Conservation (phyloP, 1,140 invertebrate genomes). For the Leptinotarsa undecemlineata region DNA sequence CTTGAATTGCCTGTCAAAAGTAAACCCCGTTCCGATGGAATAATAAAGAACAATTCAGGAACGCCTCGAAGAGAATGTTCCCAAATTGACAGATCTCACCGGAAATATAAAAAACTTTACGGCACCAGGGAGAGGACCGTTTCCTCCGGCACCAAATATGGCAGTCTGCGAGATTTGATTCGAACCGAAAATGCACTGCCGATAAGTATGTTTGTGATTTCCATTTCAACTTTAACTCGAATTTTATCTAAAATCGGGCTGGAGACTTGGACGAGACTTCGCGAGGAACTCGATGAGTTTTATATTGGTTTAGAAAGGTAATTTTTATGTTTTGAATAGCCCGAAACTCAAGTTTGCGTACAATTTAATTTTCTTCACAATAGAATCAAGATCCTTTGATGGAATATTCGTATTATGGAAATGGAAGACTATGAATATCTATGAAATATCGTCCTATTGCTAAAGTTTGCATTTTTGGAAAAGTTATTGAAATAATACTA, state of each 20-base stretch:
- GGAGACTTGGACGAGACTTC: neutral
- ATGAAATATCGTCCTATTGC: too few relatives aligned
- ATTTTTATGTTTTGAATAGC: constrained; percentile 2
- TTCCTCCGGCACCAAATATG: constrained; percentile 6
- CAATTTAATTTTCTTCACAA: neutral
- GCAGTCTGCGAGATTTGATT: constrained; percentile 17
- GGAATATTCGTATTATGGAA: too few relatives aligned
- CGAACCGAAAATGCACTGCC: constrained; percentile 15
- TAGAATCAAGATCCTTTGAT: too few relatives aligned
- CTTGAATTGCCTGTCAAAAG: constrained; percentile 14
- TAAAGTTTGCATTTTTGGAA: too few relatives aligned
- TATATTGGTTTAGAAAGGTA: neutral
- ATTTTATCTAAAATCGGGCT: constrained; percentile 19
- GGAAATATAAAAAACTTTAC: constrained; percentile 24
- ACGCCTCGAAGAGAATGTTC: neutral
- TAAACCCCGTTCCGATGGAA: neutral
- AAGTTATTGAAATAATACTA: too few relatives aligned
- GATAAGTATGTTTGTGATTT: constrained; percentile 24
- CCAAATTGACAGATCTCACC: constrained; percentile 23
- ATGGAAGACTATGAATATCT: too few relatives aligned
- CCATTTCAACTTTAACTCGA: constrained; percentile 18
- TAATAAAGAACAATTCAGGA: constrained; percentile 22
- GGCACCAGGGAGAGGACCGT: constrained; percentile 1
- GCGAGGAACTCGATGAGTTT: neutral
- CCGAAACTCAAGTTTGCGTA: neutral